phyloP scores from a whole-genome alignment of 2,888 invertebrate genomes.

The Agapostemon virescens region DNA sequence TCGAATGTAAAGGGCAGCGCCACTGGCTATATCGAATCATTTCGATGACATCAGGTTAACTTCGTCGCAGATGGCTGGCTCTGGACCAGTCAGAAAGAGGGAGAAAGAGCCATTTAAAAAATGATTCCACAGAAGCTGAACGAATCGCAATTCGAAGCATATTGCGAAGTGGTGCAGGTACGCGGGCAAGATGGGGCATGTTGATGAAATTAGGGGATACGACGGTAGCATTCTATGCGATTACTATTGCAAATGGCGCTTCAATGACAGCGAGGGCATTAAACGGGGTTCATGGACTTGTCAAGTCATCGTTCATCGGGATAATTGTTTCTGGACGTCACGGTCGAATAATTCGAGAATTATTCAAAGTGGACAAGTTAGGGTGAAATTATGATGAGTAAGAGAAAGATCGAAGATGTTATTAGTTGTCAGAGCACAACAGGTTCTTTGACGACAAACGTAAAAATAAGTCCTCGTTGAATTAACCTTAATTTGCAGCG shows the following conservation, averaged over 20 bases:
- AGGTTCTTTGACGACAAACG: background rate
- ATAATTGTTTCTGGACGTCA: slow-evolving; percentile 12
- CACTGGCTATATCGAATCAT: slow-evolving; percentile 69
- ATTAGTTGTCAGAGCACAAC: background rate
- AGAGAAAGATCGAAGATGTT: background rate
- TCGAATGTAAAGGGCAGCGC: slow-evolving; percentile 11
- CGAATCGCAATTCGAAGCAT: slow-evolving; percentile 67
- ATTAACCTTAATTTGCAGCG: too few species aligned
- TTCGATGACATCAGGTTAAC: slow-evolving; percentile 72
- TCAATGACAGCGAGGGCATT: slow-evolving; percentile 68
- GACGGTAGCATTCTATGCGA: slow-evolving; percentile 42
- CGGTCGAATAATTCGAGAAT: background rate
- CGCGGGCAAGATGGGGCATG: slow-evolving; percentile 18
- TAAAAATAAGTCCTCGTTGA: too few species aligned
- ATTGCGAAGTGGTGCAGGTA: slow-evolving; percentile 58
- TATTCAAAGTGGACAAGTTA: background rate
- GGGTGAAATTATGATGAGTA: background rate
- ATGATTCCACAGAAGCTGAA: slow-evolving; percentile 68
- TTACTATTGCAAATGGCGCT: slow-evolving; percentile 68
- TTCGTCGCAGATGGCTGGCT: slow-evolving; percentile 67
- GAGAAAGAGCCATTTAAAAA: slow-evolving; percentile 4
- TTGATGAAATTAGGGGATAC: slow-evolving; percentile 25
- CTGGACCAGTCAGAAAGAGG: slow-evolving; percentile 23
- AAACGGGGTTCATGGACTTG: slow-evolving; percentile 67
- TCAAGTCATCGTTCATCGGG: slow-evolving; percentile 61